Evolutionary conservation across 1,140 invertebrate species (phyloP), one percentile per base, ranked within the genome.

Genomic region (Sweltsa coloradensis): DNA sequence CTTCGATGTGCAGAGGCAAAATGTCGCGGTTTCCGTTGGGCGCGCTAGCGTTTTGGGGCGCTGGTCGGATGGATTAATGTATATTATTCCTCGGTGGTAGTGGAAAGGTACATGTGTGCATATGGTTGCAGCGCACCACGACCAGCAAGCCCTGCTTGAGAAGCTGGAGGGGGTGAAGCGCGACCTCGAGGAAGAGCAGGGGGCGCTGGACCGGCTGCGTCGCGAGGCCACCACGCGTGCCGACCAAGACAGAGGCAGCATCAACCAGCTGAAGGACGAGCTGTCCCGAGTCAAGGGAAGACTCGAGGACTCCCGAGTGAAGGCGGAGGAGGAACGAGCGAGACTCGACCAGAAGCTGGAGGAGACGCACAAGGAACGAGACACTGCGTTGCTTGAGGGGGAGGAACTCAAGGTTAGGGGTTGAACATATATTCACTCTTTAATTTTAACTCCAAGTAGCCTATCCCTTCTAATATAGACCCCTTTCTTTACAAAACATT

Each of bases 91-190:
- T n/a, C n/a, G n/a, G n/a, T n/a, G n/a, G n/a, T n/a, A n/a, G n/a
- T n/a, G n/a, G n/a, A n/a, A n/a, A 31, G 11, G 29, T 11, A 16
- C 29, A 16, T 31, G 29, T 16, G 29, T 31, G 4, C 34, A 16
- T 34, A 50, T 53, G 50, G 52, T 54, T 58, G 2, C 52, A 79
- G 86, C 85, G 46, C 85, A 89, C 57, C 84, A 88, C 57, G 85
- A 89, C 62, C 84, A 88, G 56, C 84, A 90, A 69, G 83, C 85
- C 0, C 57, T 89, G 2, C 65, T 78, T 39, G 85, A 89, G 55
- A 81, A 83, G 41, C 63, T 87, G 1, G 83, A 87, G 54, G 68
- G 73, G 22, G 65, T 75, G 1, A 73, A 76, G 44, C 68, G 79
- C 25, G 79, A 83, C 51, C 63, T 89, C 2, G 83, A 85, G 57